These are phyloP conservation scores for Uria lomvia DNA, from an alignment of 2,113 vertebrate species.

Conservation along the genomic window DNA sequence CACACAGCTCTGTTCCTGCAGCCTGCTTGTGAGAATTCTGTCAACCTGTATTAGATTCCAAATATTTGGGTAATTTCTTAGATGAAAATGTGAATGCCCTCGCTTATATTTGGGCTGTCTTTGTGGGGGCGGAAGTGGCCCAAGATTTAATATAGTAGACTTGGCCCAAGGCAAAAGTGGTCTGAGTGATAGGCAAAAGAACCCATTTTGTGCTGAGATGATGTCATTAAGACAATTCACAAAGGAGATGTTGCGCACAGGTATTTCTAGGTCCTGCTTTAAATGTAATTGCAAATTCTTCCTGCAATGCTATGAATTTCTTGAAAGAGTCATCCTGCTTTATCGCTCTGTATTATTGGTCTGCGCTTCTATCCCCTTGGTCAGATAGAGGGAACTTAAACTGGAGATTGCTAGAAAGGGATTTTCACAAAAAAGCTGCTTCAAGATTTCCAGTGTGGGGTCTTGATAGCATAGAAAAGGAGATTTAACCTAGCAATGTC, in stretches of 20 bases:
- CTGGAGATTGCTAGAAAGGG: not conserved
- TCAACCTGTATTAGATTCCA: not conserved
- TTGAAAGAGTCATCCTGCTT: not conserved
- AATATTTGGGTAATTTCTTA: not conserved
- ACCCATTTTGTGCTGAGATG: not conserved
- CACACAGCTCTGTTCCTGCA: not conserved
- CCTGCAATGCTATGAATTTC: not conserved
- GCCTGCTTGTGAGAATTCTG: not conserved
- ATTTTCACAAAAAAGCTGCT: conserved; percentile 22
- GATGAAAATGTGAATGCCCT: not conserved
- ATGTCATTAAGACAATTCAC: not conserved
- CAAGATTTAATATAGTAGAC: not conserved
- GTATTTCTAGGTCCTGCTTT: not conserved
- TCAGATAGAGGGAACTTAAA: not conserved
- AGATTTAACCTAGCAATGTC: not conserved
- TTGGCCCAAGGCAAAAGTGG: not conserved
- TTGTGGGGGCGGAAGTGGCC: not conserved
- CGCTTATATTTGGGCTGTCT: not conserved
- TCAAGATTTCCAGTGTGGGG: not conserved
- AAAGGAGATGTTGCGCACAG: not conserved
- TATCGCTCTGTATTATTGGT: not conserved
- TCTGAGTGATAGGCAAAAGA: not conserved
- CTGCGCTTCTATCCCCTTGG: not conserved
- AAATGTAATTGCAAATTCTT: not conserved
- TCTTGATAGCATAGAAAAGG: not conserved